Conservation (phyloP, 2,113 vertebrate genomes). For the Aleadryas rufinucha region DNA sequence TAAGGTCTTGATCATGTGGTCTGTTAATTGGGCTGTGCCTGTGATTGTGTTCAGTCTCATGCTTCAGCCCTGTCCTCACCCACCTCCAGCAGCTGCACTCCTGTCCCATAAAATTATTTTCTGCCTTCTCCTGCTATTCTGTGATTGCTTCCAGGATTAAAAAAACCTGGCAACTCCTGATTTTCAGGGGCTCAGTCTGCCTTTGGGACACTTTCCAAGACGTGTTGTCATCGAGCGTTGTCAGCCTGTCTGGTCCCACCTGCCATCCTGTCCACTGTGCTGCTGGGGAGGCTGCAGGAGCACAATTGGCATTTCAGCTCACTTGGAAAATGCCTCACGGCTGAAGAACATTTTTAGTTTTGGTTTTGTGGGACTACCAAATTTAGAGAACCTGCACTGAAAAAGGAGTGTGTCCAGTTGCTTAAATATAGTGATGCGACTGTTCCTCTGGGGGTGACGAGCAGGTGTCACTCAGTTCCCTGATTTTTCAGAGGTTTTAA, state of each 20-base stretch:
- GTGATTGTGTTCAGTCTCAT: not conserved
- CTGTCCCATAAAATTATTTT: not conserved
- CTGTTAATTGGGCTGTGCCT: not conserved
- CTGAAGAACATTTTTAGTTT: not conserved
- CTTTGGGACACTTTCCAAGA: not conserved
- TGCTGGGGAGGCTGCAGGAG: not conserved
- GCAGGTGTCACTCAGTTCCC: not conserved
- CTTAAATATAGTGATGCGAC: not conserved
- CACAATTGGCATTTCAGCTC: not conserved
- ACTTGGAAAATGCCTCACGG: not conserved
- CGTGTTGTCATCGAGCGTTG: not conserved
- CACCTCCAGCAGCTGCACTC: not conserved
- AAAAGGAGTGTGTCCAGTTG: not conserved
- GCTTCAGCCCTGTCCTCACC: not conserved
- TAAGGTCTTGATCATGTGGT: not conserved
- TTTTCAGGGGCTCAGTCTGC: not conserved
- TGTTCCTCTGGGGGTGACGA: not conserved
- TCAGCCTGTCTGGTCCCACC: not conserved
- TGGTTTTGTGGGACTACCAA: not conserved
- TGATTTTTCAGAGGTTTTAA: not conserved
- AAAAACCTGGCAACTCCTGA: not conserved
- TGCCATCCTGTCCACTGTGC: not conserved
- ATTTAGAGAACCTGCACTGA: too few relatives aligned
- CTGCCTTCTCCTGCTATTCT: not conserved
- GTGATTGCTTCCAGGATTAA: not conserved